These are phyloP conservation scores for Trilocha varians DNA, from an alignment of 2,888 invertebrate species.

Conservation along the genomic window DNA sequence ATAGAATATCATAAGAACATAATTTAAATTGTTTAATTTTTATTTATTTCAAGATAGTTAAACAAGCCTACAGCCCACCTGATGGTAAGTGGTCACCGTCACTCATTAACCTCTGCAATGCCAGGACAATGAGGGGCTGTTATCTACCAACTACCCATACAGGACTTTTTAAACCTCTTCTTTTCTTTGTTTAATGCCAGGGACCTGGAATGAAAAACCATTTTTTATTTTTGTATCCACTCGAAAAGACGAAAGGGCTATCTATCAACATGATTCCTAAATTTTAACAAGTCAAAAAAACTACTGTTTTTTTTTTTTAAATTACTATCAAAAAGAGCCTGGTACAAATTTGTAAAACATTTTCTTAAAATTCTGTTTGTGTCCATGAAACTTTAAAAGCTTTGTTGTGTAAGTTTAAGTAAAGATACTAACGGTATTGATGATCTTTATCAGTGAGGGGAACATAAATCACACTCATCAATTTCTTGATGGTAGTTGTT, in stretches of 20 bases:
- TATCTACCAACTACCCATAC: too few relatives aligned
- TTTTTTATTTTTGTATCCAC: too few relatives aligned
- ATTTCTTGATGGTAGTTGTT: slow-evolving; percentile 78
- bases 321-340: background rate
- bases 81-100: too few relatives aligned
- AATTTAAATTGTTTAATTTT: background rate
- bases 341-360: background rate
- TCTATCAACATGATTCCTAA: slow-evolving; percentile 10
- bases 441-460: slow-evolving; percentile 87
- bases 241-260: slow-evolving; percentile 4
- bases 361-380: too few relatives aligned
- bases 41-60: too few relatives aligned
- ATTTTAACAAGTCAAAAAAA: too few relatives aligned
- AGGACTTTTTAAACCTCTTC: too few relatives aligned
- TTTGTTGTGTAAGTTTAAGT: background rate
- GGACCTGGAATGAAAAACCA: too few relatives aligned
- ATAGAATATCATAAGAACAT: background rate
- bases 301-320: slow-evolving; percentile 4
- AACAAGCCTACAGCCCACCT: too few relatives aligned
- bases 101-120: too few relatives aligned
- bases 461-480: slow-evolving; percentile 98
- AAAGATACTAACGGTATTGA: slow-evolving; percentile 62
- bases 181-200: too few relatives aligned
- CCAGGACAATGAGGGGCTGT: too few relatives aligned
- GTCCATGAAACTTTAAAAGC: background rate